Base-by-base conservation (phyloP, 53 echinoderm and acorn worm species). In the Holothuria leucospilota region DNA sequence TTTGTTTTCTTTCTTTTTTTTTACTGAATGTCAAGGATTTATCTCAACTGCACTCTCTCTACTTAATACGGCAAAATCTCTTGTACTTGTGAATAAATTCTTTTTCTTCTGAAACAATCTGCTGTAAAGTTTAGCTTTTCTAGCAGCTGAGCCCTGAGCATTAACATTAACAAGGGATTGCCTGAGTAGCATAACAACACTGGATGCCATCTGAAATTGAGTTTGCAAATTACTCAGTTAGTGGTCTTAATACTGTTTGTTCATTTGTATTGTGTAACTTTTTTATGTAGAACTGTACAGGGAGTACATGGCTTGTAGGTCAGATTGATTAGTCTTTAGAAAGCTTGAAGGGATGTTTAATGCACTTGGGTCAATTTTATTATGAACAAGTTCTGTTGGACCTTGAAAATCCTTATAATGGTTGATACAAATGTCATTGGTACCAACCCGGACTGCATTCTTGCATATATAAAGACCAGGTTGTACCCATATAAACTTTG, bases 181-280 rank as follows among this genome's bases (percentile, higher is more conserved):
- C 16, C 30, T n/a, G 2, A 69, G 69, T 29, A 39, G 24, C 28
- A n/a, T 69, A 28, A 29, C 30, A 29, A 12, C 13, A 69, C 29
- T 24, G 18, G 12, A 69, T n/a, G 9, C 69, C 28, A 5, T 29
- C 34, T 25, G 6, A 69, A 6, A 69, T 16, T 69, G 23, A 69
- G 69, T 27, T 69, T 69, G 69, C 69, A 69, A 69, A 27, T 69
- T 69, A 7, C n/a, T 68, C 3, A 68, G 68, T 25, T 68, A 10
- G 4, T 4, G 26, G 21, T 68, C 68, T 68, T 12, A 68, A 68
- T 15, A 25, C 2, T 69, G 13, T 29, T 27, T 69, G 24, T 69
- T 69, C 69, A 69, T 7, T 4, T 8, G 34, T 24, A 69, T 27
- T 29, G 6, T 27, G 28, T 12, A 69, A 27, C 18, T 69, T 69